phyloP scores from a whole-genome alignment of 37 sponge, comb jelly and placozoan genomes.

The Eunapius fragilis region DNA sequence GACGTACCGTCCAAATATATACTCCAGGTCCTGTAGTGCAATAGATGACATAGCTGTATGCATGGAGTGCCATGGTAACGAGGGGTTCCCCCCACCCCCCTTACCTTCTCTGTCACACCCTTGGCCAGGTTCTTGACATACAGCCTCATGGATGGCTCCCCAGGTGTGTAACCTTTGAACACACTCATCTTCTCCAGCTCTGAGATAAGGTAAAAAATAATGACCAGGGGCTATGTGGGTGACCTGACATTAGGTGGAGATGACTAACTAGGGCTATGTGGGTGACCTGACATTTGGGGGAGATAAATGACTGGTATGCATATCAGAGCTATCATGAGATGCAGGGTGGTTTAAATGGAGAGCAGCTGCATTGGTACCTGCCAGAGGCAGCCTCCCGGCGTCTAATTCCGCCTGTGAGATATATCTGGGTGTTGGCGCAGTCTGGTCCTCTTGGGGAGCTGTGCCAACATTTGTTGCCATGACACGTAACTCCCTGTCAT shows the following conservation, averaged over 20 bases:
- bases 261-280: too few species aligned
- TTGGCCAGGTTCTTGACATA: conserved; percentile 94
- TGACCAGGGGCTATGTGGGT: not conserved
- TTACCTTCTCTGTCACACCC: conserved; percentile 61
- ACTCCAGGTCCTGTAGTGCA: conserved; percentile 65
- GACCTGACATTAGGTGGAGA: too few species aligned
- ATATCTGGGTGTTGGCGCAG: not conserved
- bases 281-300: too few species aligned
- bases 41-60: not conserved
- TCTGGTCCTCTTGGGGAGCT: not conserved
- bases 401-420: conserved; percentile 13
- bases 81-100: not conserved
- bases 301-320: too few species aligned
- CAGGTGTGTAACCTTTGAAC: conserved; percentile 60
- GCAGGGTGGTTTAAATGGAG: not conserved
- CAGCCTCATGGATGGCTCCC: conserved; percentile 80
- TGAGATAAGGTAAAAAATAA: not conserved
- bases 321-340: not conserved
- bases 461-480: not conserved
- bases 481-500: not conserved
- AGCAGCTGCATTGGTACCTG: conserved; percentile 4
- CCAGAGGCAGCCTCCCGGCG: conserved; percentile 9
- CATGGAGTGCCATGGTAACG: not conserved
- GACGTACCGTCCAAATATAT: conserved; percentile 77
- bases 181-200: conserved; percentile 56